Base-by-base conservation (phyloP, 2,797 vertebrate genomes). In the Chaetodon trifasciatus region DNA sequence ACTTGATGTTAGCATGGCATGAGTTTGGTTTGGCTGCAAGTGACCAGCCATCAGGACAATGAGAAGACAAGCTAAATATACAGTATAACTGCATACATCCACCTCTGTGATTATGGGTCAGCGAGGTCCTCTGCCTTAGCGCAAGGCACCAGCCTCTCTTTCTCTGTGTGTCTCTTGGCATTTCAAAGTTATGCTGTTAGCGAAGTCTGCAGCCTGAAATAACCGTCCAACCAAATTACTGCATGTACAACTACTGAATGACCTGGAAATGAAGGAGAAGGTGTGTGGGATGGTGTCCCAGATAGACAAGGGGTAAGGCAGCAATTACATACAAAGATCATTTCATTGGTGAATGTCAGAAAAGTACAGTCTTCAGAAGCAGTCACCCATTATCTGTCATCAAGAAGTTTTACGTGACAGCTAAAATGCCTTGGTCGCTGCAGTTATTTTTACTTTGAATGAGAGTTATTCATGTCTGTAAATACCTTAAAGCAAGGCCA, bases 91-190 rank as follows among this genome's bases (percentile, higher is more conserved):
- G 85, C 84, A 37, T 81, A 61, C 71, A 89, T 84, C 70, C 70
- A 73, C 85, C 80, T 79, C 84, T 85, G 85, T 94, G 88, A 92
- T 93, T 92, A 90, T 91, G 76, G 86, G 83, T 87, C 86, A 90
- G 71, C 13, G 8, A 81, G 64, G 78, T 86, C 67, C 77, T 82
- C 52, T 65, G 77, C 80, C 76, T 70, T 24, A 70, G 71, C 0
- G 40, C 70, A 76, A 57, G n/a, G 76, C 75, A 55, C 46, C 44
- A 39, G n/a, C 21, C 19, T 76, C 55, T 62, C 57, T 74, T 49
- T 62, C 53, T 42, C 37, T 84, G 9, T 49, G 47, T 73, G 77
- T 86, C 46, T 84, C 49, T 79, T 79, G 80, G 82, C 79, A 81
- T 79, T 73, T 85, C 35, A 63, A 50, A 78, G 50, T 71, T 75